Evolutionary conservation across 2,888 invertebrate genomes (phyloP).

Genomic region (Gastrophysa polygoni): DNA sequence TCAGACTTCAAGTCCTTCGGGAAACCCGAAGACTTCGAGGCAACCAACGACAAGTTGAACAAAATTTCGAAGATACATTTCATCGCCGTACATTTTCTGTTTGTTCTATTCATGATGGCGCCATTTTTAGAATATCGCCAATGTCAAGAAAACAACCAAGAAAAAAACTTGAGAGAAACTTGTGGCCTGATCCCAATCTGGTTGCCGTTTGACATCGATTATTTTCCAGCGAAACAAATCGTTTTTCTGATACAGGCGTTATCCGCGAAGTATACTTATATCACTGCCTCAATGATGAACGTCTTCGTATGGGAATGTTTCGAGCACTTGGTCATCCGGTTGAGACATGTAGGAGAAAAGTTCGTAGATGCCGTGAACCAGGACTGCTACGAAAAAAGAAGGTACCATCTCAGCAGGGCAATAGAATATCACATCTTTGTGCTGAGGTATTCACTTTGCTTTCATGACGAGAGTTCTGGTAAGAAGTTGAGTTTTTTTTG

Average conservation of each 20-base stretch:
- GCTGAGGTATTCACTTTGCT: slow-evolving; percentile 1
- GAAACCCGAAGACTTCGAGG: slow-evolving; percentile 2
- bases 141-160: background rate
- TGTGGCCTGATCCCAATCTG: slow-evolving; percentile 11
- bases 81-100: background rate
- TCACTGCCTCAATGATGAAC: slow-evolving; percentile 12
- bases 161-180: background rate
- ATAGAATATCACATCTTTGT: slow-evolving; percentile 16
- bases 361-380: slow-evolving; percentile 10
- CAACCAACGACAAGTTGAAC: slow-evolving; percentile 9
- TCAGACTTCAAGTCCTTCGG: slow-evolving; percentile 9
- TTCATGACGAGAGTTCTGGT: no score
- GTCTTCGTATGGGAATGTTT: slow-evolving; percentile 17
- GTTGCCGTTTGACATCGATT: slow-evolving; percentile 10
- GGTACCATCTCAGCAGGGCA: background rate
- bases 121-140: background rate
- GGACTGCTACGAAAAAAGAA: background rate
- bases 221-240: slow-evolving; percentile 13
- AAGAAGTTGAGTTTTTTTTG: no score
- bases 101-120: background rate
- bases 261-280: slow-evolving; percentile 6
- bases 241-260: slow-evolving; percentile 1
- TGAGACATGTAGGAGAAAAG: slow-evolving; percentile 7
- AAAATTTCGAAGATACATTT: slow-evolving; percentile 1
- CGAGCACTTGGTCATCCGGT: slow-evolving; percentile 12